phyloP scores from a whole-genome alignment of 2,888 invertebrate genomes.

The Meta bourneti region DNA sequence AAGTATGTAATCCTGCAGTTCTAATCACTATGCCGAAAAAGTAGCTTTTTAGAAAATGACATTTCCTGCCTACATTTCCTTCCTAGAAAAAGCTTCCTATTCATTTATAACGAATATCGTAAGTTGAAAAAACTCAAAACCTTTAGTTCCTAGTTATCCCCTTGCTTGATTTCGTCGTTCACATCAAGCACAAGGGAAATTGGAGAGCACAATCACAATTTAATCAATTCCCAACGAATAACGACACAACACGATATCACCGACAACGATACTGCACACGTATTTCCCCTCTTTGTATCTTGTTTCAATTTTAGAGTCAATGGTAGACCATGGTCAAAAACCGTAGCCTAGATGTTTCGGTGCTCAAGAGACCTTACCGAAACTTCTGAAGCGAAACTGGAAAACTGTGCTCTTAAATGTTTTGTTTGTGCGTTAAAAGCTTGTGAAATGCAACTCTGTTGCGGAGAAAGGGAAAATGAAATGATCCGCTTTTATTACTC shows the following conservation, averaged over 20 bases:
- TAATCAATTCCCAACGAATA: not conserved
- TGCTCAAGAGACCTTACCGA: constrained; percentile 36
- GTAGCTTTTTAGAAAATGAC: not conserved
- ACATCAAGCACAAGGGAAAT: not conserved
- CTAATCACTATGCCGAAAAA: too few species aligned
- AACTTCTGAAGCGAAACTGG: constrained; percentile 22
- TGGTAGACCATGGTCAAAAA: constrained; percentile 25
- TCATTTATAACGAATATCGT: not conserved
- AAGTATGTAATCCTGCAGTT: too few species aligned
- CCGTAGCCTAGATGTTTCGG: constrained; percentile 1
- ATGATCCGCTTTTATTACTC: constrained; percentile 15
- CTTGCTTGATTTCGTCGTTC: not conserved
- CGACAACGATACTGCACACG: too few species aligned
- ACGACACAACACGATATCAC: not conserved
- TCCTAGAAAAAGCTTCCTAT: not conserved
- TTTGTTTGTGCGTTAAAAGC: constrained; percentile 41
- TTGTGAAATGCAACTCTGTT: constrained; percentile 12
- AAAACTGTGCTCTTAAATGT: constrained; percentile 7
- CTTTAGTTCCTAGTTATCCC: not conserved
- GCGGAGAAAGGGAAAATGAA: constrained; percentile 2
- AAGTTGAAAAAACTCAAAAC: not conserved
- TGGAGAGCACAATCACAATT: not conserved
- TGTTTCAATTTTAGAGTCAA: constrained; percentile 11
- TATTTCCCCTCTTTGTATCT: constrained; percentile 1
- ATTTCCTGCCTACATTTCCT: not conserved